These are phyloP conservation scores for Poliocrania exsul DNA, from an alignment of 2,797 vertebrate species.

Conservation along the genomic window DNA sequence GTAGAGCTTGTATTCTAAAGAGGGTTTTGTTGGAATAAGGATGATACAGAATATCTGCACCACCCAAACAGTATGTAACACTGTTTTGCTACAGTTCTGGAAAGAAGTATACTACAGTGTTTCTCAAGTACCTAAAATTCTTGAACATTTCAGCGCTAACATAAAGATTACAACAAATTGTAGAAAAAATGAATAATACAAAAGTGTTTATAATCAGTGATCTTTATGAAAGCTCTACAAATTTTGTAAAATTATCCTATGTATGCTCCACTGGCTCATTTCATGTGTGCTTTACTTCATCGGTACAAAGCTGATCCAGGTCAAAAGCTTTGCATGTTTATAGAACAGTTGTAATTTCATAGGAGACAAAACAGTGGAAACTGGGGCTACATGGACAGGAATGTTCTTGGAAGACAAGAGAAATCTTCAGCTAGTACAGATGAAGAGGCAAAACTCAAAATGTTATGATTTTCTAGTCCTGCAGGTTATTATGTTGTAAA, in stretches of 20 bases:
- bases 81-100: background rate
- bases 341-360: background rate
- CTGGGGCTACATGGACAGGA: background rate
- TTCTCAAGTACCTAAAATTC: background rate
- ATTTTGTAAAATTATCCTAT: background rate
- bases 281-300: background rate
- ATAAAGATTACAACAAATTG: background rate
- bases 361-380: background rate
- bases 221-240: background rate
- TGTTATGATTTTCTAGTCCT: background rate
- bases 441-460: background rate
- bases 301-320: background rate
- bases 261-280: background rate
- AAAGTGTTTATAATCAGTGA: background rate
- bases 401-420: background rate
- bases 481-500: background rate
- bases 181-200: background rate
- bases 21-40: background rate
- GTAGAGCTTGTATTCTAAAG: background rate
- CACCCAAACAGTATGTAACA: background rate
- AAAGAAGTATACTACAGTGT: background rate
- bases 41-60: background rate
- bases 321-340: background rate
- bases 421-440: background rate
- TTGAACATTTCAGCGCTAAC: background rate